These are phyloP conservation scores for Eupelmus urozonus DNA, from an alignment of 2,888 invertebrate genomes.

Conservation along the genomic window DNA sequence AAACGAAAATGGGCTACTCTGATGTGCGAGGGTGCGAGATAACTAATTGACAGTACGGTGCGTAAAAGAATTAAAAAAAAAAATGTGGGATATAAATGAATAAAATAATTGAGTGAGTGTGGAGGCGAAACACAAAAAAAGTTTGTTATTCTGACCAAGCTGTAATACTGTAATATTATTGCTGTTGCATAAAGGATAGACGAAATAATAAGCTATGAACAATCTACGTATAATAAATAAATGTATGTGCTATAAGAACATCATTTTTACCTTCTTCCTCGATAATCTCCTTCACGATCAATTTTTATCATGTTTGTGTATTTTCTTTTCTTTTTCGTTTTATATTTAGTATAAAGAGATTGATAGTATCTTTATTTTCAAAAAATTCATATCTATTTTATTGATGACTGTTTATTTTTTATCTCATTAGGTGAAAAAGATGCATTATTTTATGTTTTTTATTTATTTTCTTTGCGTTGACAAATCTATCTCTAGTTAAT, in stretches of 20 bases:
- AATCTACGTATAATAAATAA: slow-evolving; percentile 77
- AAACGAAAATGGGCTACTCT: no score
- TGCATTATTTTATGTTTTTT: neutral
- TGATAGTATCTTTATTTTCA: no score
- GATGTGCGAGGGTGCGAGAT: no score
- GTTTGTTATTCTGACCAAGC: slow-evolving; percentile 75
- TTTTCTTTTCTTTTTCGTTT: no score
- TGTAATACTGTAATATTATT: slow-evolving; percentile 73
- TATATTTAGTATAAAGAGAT: no score
- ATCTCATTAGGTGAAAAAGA: neutral
- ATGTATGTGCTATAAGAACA: slow-evolving; percentile 72
- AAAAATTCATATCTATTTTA: no score
- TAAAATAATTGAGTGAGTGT: neutral
- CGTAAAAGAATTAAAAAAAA: neutral
- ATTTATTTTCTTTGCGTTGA: neutral
- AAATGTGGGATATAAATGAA: neutral
- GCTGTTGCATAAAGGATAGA: slow-evolving; percentile 72
- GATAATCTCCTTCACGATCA: neutral
- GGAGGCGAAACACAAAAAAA: slow-evolving; percentile 57
- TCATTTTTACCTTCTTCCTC: slow-evolving; percentile 44
- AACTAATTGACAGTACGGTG: no score
- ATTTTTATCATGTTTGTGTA: no score
- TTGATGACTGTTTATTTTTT: no score
- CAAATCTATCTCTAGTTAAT: no score
- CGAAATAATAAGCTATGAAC: slow-evolving; percentile 75